phyloP scores from a whole-genome alignment of 2,113 vertebrate species.

The Chloebia gouldiae region DNA sequence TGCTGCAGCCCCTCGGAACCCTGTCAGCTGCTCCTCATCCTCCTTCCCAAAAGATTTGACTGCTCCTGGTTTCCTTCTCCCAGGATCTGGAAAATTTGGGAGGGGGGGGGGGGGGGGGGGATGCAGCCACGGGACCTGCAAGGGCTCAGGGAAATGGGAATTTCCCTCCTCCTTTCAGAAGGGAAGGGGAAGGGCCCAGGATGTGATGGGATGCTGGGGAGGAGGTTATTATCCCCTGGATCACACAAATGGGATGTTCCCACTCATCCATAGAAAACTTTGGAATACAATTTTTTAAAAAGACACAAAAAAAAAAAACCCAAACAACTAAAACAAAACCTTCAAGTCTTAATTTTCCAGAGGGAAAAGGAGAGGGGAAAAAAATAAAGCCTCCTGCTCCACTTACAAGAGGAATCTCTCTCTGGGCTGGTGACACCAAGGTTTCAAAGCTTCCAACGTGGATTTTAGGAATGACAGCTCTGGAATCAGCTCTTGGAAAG shows the following conservation, averaged over 20 bases:
- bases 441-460: neutral
- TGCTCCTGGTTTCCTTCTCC: neutral
- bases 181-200: neutral
- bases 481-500: neutral
- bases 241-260: neutral
- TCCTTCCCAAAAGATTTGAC: neutral
- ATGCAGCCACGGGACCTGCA: neutral
- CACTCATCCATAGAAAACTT: accelerated
- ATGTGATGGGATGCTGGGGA: neutral
- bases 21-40: neutral
- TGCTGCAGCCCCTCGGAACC: neutral
- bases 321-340: neutral
- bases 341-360: neutral
- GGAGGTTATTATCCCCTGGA: neutral
- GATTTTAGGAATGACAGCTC: neutral
- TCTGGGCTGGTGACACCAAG: neutral
- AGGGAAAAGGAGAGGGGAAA: neutral
- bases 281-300: neutral
- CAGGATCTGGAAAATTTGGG: neutral
- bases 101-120: too few relatives aligned
- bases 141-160: neutral
- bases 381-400: neutral
- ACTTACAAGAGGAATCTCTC: neutral
- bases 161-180: neutral
- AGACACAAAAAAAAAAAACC: too few relatives aligned